phyloP scores from a whole-genome alignment of 2,113 vertebrate genomes.

The Bambusicola thoracicus region DNA sequence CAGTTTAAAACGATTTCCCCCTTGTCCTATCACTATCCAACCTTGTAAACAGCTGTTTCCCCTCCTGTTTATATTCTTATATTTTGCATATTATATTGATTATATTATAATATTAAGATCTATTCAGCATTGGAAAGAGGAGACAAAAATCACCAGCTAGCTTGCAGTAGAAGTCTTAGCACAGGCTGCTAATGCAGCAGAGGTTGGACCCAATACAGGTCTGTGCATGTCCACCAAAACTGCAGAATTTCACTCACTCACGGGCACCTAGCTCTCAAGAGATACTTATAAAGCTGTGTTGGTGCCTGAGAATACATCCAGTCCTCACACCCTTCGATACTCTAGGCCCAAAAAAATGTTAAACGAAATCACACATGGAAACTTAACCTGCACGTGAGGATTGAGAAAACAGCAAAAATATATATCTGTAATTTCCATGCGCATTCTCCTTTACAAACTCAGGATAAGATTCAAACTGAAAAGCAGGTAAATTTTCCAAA shows the following conservation, averaged over 20 bases:
- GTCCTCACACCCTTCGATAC: neutral
- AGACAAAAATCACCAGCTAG: neutral
- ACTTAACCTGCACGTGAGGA: neutral
- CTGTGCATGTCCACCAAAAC: neutral
- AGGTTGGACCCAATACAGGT: neutral
- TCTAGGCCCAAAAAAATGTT: neutral
- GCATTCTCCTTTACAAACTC: neutral
- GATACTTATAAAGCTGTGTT: neutral
- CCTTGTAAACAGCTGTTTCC: too few relatives aligned
- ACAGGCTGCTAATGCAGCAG: accelerated
- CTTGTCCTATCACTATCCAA: too few relatives aligned
- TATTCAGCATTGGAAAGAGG: neutral
- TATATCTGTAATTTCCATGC: neutral
- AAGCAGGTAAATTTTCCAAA: neutral
- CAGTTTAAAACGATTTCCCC: too few relatives aligned
- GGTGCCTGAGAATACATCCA: neutral
- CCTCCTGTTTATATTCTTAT: too few relatives aligned
- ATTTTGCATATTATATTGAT: too few relatives aligned
- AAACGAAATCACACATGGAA: neutral
- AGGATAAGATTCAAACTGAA: neutral
- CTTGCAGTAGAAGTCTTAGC: neutral
- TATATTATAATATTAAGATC: neutral
- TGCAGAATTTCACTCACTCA: neutral
- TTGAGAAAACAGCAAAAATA: neutral
- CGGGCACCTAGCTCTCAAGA: neutral